A percentile compares a stretch with the other conserved stretches of the same genome.
phyloP scores from a whole-genome alignment of 2,113 vertebrate genomes.

The Paraplagusia blochii region DNA sequence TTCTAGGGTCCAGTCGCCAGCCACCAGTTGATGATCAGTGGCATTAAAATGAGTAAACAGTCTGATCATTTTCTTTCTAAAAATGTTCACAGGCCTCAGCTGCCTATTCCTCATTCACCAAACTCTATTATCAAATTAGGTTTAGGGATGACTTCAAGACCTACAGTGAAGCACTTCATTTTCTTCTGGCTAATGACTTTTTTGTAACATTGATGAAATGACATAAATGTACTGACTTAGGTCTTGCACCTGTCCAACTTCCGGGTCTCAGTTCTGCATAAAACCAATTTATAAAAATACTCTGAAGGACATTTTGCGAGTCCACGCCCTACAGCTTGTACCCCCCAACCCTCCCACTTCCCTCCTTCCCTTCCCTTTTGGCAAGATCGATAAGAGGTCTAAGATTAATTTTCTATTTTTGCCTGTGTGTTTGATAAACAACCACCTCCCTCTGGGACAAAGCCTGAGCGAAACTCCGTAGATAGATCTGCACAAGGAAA shows the following conservation, averaged over 20 bases:
- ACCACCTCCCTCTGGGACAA: constrained; percentile 63
- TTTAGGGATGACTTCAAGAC: too few relatives aligned
- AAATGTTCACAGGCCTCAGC: too few relatives aligned
- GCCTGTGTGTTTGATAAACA: constrained; percentile 63
- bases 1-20: too few relatives aligned
- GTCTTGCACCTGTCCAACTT: constrained; percentile 22
- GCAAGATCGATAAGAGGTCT: constrained; percentile 34
- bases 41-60: too few relatives aligned
- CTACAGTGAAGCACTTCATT: too few relatives aligned
- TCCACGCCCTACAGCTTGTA: constrained; percentile 5
- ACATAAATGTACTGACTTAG: constrained; percentile 2
- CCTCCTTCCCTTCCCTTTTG: not conserved
- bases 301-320: constrained; percentile 53
- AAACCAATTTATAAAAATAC: constrained; percentile 69
- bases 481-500: constrained; percentile 45
- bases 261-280: constrained; percentile 41
- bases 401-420: constrained; percentile 65
- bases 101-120: too few relatives aligned
- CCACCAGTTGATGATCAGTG: too few relatives aligned
- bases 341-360: not conserved
- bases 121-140: too few relatives aligned
- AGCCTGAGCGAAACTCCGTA: constrained; percentile 38
- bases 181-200: too few relatives aligned
- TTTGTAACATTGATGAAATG: too few relatives aligned
- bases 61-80: too few relatives aligned